These are phyloP conservation scores for Mamestra brassicae DNA, from an alignment of 2,888 invertebrate genomes.

Conservation along the genomic window DNA sequence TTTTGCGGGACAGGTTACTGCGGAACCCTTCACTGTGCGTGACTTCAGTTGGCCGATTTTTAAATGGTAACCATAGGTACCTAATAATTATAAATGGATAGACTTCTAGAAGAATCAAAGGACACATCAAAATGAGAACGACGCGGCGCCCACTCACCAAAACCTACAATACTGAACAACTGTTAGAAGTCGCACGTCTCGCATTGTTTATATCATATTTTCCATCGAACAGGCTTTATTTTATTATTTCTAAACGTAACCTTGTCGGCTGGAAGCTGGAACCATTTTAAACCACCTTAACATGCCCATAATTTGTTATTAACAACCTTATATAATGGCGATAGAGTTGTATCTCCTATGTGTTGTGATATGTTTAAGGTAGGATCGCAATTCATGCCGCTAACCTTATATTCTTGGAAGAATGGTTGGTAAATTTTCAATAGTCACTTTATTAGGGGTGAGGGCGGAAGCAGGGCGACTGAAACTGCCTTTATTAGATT, in stretches of 20 bases:
- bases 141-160: not conserved
- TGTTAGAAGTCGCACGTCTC: slow-evolving; percentile 60
- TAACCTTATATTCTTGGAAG: slow-evolving; percentile 90
- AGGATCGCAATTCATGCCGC: slow-evolving; percentile 81
- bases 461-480: slow-evolving; percentile 84
- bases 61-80: no score
- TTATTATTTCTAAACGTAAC: slow-evolving; percentile 82
- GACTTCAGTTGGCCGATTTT: no score
- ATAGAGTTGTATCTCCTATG: slow-evolving; percentile 67
- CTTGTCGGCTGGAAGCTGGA: slow-evolving; percentile 68
- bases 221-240: slow-evolving; percentile 79
- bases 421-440: slow-evolving; percentile 91
- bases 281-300: slow-evolving; percentile 75
- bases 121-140: not conserved
- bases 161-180: slow-evolving; percentile 18
- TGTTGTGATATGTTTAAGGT: slow-evolving; percentile 68
- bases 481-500: slow-evolving; percentile 90
- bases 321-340: slow-evolving; percentile 44
- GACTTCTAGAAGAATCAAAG: not conserved
- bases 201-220: slow-evolving; percentile 83
- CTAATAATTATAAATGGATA: no score
- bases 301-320: slow-evolving; percentile 15
- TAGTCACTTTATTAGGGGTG: slow-evolving; percentile 90
- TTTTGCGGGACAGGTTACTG: no score
- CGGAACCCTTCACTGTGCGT: no score